Percentiles rank a stretch among this genome's conserved stretches.
These are phyloP conservation scores for Empidonax alnorum DNA, from an alignment of 2,113 vertebrate species.

Conservation along the genomic window DNA sequence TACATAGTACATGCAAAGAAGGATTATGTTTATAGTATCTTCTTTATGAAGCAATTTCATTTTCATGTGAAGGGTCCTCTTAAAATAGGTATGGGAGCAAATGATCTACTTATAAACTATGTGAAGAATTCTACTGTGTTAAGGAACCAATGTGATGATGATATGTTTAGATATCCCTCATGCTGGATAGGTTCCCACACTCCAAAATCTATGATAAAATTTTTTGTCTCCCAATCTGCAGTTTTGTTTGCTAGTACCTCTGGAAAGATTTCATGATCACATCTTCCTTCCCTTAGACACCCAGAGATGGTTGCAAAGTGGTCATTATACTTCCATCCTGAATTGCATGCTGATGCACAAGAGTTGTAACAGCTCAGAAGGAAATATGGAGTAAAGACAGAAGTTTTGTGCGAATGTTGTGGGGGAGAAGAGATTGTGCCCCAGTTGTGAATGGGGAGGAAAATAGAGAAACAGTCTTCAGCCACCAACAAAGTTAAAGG, in stretches of 20 bases:
- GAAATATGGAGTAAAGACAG: background rate
- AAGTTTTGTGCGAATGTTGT: background rate
- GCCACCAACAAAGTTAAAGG: background rate
- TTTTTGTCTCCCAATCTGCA: background rate
- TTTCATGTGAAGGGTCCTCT: rapidly evolving
- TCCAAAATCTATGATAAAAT: rapidly evolving
- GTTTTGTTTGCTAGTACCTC: background rate
- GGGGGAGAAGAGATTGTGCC: background rate
- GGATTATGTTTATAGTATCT: background rate
- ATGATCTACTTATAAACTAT: background rate
- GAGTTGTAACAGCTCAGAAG: background rate
- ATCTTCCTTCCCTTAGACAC: background rate
- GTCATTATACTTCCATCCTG: background rate
- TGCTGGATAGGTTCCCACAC: background rate
- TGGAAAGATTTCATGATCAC: background rate
- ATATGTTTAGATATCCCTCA: background rate
- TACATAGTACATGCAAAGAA: rapidly evolving
- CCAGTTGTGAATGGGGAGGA: background rate
- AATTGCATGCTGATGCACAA: background rate
- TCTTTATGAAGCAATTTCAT: background rate
- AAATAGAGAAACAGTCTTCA: background rate
- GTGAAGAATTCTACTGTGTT: background rate
- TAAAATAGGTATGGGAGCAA: background rate
- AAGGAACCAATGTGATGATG: background rate
- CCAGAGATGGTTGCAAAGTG: background rate